Evolutionary conservation across 2,888 invertebrate genomes (phyloP), one percentile per base, ranked within the genome.

Genomic region (Actias luna): DNA sequence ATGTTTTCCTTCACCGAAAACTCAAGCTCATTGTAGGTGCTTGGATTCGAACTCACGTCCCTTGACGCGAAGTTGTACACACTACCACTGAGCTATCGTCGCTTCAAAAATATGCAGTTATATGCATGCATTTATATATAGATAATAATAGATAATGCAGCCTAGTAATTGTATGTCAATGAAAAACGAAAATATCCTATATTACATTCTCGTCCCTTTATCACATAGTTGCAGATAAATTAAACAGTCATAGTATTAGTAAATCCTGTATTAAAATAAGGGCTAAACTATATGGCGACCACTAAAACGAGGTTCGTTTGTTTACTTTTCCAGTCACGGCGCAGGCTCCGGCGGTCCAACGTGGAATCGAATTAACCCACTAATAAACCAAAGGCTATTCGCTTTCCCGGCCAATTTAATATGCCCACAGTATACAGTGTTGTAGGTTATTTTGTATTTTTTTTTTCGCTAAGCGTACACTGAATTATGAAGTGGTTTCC

Each of bases 331-430:
- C 75, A 82, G 86, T 85, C 83, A 84, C 86, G 85, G 76, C 74
- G 70, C 70, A 76, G 78, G 74, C 81, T 77, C 77, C 81, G 73
- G 79, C 77, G 82, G 83, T 75, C 73, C 77, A 79, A 22, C 83
- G 82, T 85, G 83, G 85, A 89, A 88, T 89, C 87, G 85, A 88
- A 88, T 89, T 87, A 89, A 80, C 72, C 77, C 80, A 75, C 88
- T 88, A 88, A 88, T 88, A 89, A 88, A 88, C 82, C 86, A 87
- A 82, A 83, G 78, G 83, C 87, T 87, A 87, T 87, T 79, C 84
- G 77, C 76, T 84, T 80, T 75, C 73, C 74, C 71, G 73, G 70
- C 71, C 83, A 79, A 80, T 84, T 84, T 83, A 81, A 81, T 82
- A 81, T 78, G 78, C 73, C 76, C 74, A 72, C 76, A 63, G 72